Conservation (phyloP, 2,113 vertebrate species). For the Lanius collurio region DNA sequence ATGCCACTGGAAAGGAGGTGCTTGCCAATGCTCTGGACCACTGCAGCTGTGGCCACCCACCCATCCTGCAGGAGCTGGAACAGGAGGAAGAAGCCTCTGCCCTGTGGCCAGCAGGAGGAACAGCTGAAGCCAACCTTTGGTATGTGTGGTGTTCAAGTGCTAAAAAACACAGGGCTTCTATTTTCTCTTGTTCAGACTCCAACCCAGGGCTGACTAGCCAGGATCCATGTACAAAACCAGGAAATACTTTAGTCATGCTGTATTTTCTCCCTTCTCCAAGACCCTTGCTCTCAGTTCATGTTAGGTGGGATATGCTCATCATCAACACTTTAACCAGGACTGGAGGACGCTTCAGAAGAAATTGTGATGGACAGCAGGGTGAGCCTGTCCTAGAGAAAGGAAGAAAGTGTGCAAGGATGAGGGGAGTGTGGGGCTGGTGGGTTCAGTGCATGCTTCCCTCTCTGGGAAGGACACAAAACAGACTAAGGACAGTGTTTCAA, state of each 20-base stretch:
- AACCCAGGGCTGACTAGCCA: accelerated
- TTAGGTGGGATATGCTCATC: not conserved
- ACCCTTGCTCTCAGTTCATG: not conserved
- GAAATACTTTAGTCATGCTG: not conserved
- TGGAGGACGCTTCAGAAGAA: not conserved
- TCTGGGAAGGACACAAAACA: not conserved
- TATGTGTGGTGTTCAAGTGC: not conserved
- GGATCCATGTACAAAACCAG: not conserved
- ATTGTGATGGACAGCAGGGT: not conserved
- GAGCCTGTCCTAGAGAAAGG: not conserved
- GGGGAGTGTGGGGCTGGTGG: not conserved
- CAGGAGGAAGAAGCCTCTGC: not conserved
- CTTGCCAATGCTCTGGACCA: not conserved
- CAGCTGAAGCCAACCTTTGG: not conserved
- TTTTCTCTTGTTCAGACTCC: not conserved
- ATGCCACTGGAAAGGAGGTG: not conserved
- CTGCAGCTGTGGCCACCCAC: not conserved
- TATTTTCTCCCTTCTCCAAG: not conserved
- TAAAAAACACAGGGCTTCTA: not conserved
- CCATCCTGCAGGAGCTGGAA: accelerated
- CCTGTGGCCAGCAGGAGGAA: not conserved
- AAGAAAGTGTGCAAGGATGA: not conserved
- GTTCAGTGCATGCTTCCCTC: not conserved
- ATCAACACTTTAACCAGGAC: not conserved
- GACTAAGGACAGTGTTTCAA: not conserved